These are phyloP conservation scores for Diorhabda sublineata DNA, from an alignment of 1,140 invertebrate genomes.

Conservation along the genomic window DNA sequence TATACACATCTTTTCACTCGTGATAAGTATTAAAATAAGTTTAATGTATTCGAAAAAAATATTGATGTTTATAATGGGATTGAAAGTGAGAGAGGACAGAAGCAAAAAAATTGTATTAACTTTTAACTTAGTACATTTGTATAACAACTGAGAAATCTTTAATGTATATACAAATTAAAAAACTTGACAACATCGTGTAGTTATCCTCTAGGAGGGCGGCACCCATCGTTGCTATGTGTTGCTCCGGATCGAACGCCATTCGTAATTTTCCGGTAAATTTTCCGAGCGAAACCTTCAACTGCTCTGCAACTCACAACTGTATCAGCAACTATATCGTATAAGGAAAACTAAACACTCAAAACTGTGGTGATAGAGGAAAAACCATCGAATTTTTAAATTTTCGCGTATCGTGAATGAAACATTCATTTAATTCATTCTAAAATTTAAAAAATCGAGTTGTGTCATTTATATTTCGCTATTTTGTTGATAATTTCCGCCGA, in stretches of 20 bases:
- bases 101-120: too few species aligned
- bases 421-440: background rate
- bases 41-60: too few species aligned
- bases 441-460: background rate
- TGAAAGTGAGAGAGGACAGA: too few species aligned
- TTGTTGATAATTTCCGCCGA: background rate
- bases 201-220: slow-evolving; percentile 24
- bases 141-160: too few species aligned
- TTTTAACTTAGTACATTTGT: too few species aligned
- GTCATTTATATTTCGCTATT: background rate
- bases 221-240: slow-evolving; percentile 36
- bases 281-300: slow-evolving; percentile 15
- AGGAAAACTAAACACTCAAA: background rate
- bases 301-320: background rate
- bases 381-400: background rate
- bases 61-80: too few species aligned
- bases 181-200: background rate
- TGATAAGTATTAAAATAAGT: too few species aligned
- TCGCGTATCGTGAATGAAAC: background rate
- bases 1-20: too few species aligned
- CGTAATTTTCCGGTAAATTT: slow-evolving; percentile 18
- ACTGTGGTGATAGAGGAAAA: background rate
- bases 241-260: slow-evolving; percentile 32
- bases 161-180: background rate
- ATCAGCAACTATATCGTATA: background rate